Conservation (phyloP, 2,797 vertebrate genomes). For the Loriculus beryllinus region DNA sequence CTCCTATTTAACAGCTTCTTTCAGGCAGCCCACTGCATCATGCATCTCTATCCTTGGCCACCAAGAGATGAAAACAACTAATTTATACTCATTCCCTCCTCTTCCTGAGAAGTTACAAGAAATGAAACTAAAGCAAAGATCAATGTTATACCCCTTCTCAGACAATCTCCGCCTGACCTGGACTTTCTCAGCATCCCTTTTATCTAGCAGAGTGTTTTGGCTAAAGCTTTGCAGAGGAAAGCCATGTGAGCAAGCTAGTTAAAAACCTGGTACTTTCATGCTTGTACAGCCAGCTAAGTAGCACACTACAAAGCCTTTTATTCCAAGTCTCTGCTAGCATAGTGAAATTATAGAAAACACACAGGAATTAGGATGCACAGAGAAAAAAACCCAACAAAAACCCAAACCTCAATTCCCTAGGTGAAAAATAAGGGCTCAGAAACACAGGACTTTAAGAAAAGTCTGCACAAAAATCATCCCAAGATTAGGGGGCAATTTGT, state of each 20-base stretch:
- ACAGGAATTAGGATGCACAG: constrained; percentile 4
- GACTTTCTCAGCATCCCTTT: constrained; percentile 51
- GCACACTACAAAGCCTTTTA: constrained; percentile 36
- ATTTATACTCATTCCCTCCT: constrained; percentile 36
- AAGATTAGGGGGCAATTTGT: neutral
- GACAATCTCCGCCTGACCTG: constrained; percentile 11
- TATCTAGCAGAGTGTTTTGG: constrained; percentile 56
- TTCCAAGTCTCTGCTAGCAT: constrained; percentile 10
- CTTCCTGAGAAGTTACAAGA: constrained; percentile 39
- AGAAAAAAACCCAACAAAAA: neutral
- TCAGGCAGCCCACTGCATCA: constrained; percentile 23
- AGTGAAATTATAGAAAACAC: constrained; percentile 58
- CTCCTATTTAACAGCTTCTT: constrained; percentile 18
- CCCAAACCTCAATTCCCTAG: neutral
- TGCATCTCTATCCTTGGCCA: constrained; percentile 24
- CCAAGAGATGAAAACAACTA: constrained; percentile 39
- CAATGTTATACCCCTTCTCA: neutral
- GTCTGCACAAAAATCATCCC: neutral
- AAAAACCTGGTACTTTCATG: constrained; percentile 54
- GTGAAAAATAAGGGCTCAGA: neutral
- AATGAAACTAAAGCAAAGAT: constrained; percentile 45
- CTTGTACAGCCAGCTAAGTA: constrained; percentile 45
- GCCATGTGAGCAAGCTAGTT: constrained; percentile 20
- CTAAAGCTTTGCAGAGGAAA: constrained; percentile 41
- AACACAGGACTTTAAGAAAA: neutral